A percentile compares a stretch with the other conserved stretches of the same genome.
Evolutionary conservation across 2,113 vertebrate genomes (phyloP).

Genomic region (Numenius arquata): DNA sequence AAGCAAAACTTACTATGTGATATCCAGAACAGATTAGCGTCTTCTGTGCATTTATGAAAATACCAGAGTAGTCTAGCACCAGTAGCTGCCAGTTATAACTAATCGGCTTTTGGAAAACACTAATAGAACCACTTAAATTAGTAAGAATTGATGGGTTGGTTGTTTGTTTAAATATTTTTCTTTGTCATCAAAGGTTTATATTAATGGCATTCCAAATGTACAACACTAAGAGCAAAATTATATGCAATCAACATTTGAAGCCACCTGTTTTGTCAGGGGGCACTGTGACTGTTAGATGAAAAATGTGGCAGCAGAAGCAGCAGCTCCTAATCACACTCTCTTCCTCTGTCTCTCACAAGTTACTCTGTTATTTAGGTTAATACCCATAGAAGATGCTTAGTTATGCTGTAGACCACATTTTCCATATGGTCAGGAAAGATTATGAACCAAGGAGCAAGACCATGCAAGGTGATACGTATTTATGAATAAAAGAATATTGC

Average conservation of each 20-base stretch:
- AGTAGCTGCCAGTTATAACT: background rate
- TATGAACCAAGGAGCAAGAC: background rate
- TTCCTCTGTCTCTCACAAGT: background rate
- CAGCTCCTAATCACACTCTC: background rate
- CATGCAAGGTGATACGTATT: background rate
- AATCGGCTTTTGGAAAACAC: background rate
- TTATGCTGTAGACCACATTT: background rate
- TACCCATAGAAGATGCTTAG: background rate
- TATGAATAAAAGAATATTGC: background rate
- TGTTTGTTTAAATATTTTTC: background rate
- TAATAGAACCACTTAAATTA: background rate
- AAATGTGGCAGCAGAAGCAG: background rate
- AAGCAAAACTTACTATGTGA: background rate
- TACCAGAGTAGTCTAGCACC: background rate
- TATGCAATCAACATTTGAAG: background rate
- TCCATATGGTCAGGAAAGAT: fast-evolving
- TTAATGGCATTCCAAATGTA: background rate
- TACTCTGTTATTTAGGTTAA: background rate
- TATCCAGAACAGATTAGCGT: background rate
- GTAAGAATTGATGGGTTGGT: background rate
- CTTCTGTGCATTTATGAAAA: background rate
- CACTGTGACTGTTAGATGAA: background rate
- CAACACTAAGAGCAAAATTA: no score
- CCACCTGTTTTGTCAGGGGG: background rate
- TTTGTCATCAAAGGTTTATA: background rate